Conservation (phyloP, 2,797 vertebrate species). For the Melanotaenia maccullochi region DNA sequence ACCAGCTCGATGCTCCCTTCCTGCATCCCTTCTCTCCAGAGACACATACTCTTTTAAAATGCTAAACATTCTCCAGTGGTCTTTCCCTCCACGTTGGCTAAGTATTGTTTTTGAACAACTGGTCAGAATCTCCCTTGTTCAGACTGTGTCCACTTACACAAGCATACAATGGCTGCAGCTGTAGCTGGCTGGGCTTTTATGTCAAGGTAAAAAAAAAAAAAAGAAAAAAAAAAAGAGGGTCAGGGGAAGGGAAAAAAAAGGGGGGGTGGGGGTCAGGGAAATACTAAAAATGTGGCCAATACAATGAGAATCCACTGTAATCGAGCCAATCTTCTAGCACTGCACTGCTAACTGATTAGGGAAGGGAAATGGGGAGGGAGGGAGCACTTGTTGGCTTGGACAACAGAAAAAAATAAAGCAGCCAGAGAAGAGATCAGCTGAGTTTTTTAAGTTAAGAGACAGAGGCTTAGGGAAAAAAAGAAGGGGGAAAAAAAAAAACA, state of each 20-base stretch:
- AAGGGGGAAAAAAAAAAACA: slow-evolving; percentile 4
- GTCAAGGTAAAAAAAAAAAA: background rate
- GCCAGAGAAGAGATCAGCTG: background rate
- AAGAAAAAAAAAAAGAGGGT: too few species aligned
- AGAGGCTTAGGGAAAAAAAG: background rate
- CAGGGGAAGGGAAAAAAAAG: background rate
- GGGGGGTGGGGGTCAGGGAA: slow-evolving; percentile 40
- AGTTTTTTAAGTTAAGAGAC: slow-evolving; percentile 1
- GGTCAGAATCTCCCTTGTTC: slow-evolving; percentile 29
- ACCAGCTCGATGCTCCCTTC: slow-evolving; percentile 55
- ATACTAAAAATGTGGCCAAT: slow-evolving; percentile 39
- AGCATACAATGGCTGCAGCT: slow-evolving; percentile 18
- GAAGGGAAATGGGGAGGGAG: slow-evolving; percentile 14
- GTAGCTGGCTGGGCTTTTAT: slow-evolving; percentile 17
- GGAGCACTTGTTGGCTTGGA: slow-evolving; percentile 1
- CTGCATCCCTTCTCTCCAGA: slow-evolving; percentile 55
- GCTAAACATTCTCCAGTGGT: slow-evolving; percentile 12
- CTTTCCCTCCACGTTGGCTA: slow-evolving; percentile 13
- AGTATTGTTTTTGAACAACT: slow-evolving; percentile 41
- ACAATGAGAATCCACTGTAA: slow-evolving; percentile 30
- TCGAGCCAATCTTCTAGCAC: slow-evolving; percentile 35
- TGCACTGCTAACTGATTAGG: slow-evolving; percentile 29
- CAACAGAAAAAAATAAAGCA: background rate
- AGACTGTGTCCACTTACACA: slow-evolving; percentile 39
- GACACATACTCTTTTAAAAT: slow-evolving; percentile 14